These are phyloP conservation scores for Jordanella pulchra DNA, from an alignment of 2,797 vertebrate species.

Conservation along the genomic window DNA sequence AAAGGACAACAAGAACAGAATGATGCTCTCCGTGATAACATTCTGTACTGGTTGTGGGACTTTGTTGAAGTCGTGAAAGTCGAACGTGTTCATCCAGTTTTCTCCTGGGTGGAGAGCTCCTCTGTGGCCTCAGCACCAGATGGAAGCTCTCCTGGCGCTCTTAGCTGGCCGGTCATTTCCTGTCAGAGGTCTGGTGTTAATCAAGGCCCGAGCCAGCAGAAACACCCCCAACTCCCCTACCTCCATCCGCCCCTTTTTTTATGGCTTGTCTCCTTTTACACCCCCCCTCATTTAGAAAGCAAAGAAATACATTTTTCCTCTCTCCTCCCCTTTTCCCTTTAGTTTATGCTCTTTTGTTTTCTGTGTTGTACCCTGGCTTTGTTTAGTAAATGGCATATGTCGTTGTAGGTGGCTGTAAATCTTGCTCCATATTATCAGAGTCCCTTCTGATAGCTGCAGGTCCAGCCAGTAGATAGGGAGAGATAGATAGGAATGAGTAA, in stretches of 20 bases:
- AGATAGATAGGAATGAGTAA: conserved; percentile 51
- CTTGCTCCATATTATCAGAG: conserved; percentile 49
- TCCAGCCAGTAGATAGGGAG: conserved; percentile 54
- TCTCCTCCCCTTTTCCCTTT: conserved; percentile 28
- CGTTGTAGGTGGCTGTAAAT: conserved; percentile 39
- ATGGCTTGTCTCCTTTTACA: conserved; percentile 46
- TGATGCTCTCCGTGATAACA: conserved; percentile 2
- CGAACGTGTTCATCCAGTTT: conserved; percentile 24
- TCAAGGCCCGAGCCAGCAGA: conserved; percentile 77
- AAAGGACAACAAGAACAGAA: conserved; percentile 12
- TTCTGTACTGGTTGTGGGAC: conserved; percentile 14
- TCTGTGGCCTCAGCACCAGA: conserved; percentile 74
- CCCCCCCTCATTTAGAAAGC: conserved; percentile 26
- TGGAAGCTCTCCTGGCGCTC: conserved; percentile 81
- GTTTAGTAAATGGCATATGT: conserved; percentile 41
- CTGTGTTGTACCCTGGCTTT: conserved; percentile 27
- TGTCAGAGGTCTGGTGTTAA: conserved; percentile 86
- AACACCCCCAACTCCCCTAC: conserved; percentile 64
- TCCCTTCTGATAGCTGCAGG: conserved; percentile 52
- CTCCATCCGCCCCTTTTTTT: conserved; percentile 51
- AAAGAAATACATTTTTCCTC: conserved; percentile 49
- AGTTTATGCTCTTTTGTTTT: conserved; percentile 53
- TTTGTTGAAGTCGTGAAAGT: conserved; percentile 28
- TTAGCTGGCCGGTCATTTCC: conserved; percentile 84
- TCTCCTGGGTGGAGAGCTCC: conserved; percentile 67